These are phyloP conservation scores for Alloplasta piceator DNA, from an alignment of 2,888 invertebrate genomes.

Conservation along the genomic window DNA sequence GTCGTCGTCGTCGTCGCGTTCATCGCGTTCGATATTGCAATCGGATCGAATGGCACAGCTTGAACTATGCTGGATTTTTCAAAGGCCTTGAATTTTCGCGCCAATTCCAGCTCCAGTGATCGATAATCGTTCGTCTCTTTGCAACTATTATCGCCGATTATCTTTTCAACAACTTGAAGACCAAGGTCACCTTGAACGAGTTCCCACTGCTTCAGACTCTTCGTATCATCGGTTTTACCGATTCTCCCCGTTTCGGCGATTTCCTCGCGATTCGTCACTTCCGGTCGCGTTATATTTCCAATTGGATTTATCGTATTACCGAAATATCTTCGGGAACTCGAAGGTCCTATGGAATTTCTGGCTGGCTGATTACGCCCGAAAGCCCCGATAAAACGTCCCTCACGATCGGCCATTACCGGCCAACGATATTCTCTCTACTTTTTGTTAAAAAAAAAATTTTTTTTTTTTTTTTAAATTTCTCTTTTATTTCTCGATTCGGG, in stretches of 20 bases:
- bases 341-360: slow-evolving; percentile 68
- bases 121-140: slow-evolving; percentile 45
- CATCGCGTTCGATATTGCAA: slow-evolving; percentile 39
- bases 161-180: slow-evolving; percentile 82
- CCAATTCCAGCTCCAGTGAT: slow-evolving; percentile 67
- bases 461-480: slow-evolving; percentile 18
- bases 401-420: slow-evolving; percentile 73
- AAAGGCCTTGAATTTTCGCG: slow-evolving; percentile 72
- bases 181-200: slow-evolving; percentile 80
- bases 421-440: slow-evolving; percentile 20
- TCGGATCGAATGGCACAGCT: slow-evolving; percentile 56
- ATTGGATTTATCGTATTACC: slow-evolving; percentile 71
- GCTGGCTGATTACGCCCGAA: slow-evolving; percentile 71
- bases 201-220: slow-evolving; percentile 78
- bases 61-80: slow-evolving; percentile 74
- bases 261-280: slow-evolving; percentile 35
- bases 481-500: no score
- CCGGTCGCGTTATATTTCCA: slow-evolving; percentile 57
- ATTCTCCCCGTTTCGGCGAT: slow-evolving; percentile 62
- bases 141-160: slow-evolving; percentile 75
- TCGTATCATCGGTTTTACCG: slow-evolving; percentile 31
- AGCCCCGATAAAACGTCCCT: slow-evolving; percentile 64
- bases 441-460: no score
- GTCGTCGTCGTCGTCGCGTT: slow-evolving; percentile 24
- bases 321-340: slow-evolving; percentile 59